Base-by-base conservation (phyloP, 1,140 invertebrate genomes). In the Trigoniulus corallinus region DNA sequence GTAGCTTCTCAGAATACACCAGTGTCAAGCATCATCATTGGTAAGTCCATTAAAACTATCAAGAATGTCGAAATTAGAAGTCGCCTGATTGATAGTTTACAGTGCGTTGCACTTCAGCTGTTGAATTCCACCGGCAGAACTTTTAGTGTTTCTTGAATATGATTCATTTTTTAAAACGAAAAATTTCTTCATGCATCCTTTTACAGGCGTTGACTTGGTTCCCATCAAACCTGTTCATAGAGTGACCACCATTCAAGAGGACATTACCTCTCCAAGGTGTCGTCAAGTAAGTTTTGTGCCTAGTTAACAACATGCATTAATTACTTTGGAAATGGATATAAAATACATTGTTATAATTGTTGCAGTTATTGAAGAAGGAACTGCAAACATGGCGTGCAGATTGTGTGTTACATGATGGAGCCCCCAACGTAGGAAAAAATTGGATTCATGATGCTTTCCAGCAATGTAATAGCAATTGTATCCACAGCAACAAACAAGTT, bases 1-100 rank as follows among this genome's bases (percentile, higher is more conserved):
- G 95, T 98, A n/a, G 94, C 93, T 40, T 81, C 85, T 61, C 82
- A 98, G 64, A 91, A 95, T 66, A 98, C 98, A 88, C 94, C 95
- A 0, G 77, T 97, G 0, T 96, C 93, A 0, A 94, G 89, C 62
- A 72, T 98, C 40, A 86, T 98, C 3, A 74, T 98, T 48, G 82
- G 79, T 73, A 65, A 61, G 62, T 24, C n/a, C 7, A 13, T 13
- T 39, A 39, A 13, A 39, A 39, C 37, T 13, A 13, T 39, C 18
- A 39, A 12, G 18, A 39, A 39, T 13, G 37, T 39, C 37, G 37
- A 12, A 13, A 13, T 39, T 13, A 12, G 18, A 39, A 39, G 12
- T 39, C 37, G 18, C 37, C 18, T 13, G 12, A 39, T 39, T 12
- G 12, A 18, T 18, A 39, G 37, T 39, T 39, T 39, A 39, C 37